Evolutionary conservation across 2,888 invertebrate genomes (phyloP), one percentile per base, ranked within the genome.

Genomic region (Torymus aiolomorphi): DNA sequence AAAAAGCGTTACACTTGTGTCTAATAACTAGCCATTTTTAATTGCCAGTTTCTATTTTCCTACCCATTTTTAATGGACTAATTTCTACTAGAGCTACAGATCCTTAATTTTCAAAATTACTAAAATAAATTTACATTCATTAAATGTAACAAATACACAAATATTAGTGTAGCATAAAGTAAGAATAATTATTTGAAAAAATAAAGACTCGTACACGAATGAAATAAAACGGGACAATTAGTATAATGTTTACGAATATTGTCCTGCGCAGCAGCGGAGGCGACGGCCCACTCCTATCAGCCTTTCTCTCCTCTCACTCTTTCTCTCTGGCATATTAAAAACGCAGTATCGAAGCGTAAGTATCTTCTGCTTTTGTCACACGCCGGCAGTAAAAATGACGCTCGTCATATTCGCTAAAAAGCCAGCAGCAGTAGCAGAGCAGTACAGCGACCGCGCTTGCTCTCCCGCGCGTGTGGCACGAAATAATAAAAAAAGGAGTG

Each of bases 281-380:
- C 52, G 31, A n/a, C 31, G 10, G 13, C 20, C 52, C 57, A 31
- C 49, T 31, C 57, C 24, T 66, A 8, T 57, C 31, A 49, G 13
- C 31, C 12, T 70, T n/a, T 51, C 73, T 12, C 10, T 11, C 51
- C 24, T 57, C 31, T 62, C 54, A 14, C 12, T 3, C 16, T 31
- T 12, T 63, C 74, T 74, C 70, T 66, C 63, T 18, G 66, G 18
- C 66, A 61, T 66, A 78, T 79, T 79, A 80, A 76, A 76, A 80
- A 24, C 56, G 62, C 65, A 67, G 65, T 79, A 79, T 81, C 79
- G 76, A 79, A 81, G 76, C 79, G 66, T 61, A 65, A 79, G 79
- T 69, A 76, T 79, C 70, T 42, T 42, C 42, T 42, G 42, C 42
- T 42, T 42, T 42, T 42, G 42, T 42, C 42, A 42, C 42, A 42